Base-by-base conservation (phyloP, 2,888 invertebrate genomes). In the Cephus sareptanus region DNA sequence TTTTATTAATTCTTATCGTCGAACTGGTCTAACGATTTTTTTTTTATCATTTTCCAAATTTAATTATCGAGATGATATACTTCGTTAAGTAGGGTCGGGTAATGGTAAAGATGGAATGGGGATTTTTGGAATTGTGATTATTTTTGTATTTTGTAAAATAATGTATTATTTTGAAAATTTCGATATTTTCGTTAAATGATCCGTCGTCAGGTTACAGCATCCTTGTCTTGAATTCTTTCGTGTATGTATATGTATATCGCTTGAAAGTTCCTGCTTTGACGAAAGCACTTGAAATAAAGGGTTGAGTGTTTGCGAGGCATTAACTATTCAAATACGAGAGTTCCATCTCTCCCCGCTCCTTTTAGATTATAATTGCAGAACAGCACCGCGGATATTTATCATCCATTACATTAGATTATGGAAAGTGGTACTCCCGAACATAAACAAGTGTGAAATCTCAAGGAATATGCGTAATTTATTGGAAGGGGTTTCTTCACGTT, bases 361-460 rank as follows among this genome's bases (percentile, higher is more conserved):
- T 70, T 77, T 75, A 71, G 75, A 77, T 77, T 77, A 77, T 77
- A 77, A 77, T 77, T 77, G 77, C 75, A 75, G 77, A 77, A 77
- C 77, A 75, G 33, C 37, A 75, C 75, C 77, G 77, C 75, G 75
- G 77, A 77, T 77, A 77, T 77, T 77, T 77, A 77, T 77, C 77
- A 77, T 77, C 77, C 75, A 75, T 77, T 75, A 77, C 77, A 77
- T 77, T 77, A 75, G 75, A 71, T 75, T 71, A 71, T 69, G 77
- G 77, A 75, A 77, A 77, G 75, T 77, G 75, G 77, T 71, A 34
- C 77, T 37, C 75, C 56, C 78, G 76, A 83, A 83, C 82, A 79
- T 80, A 83, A 85, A 84, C 83, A 84, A 82, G 84, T 84, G 84
- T 81, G 81, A 85, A 84, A 84, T 83, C 82, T 80, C 82, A 83